Evolutionary conservation across 2,888 invertebrate species (phyloP).

Genomic region (Sepiola atlantica): DNA sequence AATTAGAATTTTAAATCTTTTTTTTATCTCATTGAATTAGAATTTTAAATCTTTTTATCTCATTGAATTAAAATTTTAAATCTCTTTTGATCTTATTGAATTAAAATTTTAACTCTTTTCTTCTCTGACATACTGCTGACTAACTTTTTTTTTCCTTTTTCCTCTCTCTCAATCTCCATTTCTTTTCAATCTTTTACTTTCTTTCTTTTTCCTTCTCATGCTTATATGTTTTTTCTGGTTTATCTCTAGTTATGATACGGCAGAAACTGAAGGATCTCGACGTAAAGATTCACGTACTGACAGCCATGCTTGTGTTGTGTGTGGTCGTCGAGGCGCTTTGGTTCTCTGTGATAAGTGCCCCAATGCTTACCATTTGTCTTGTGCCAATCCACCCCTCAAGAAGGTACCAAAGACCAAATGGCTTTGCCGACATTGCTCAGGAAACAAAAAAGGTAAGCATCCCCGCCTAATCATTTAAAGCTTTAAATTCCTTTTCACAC

Average conservation of each 20-base stretch:
- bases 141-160: not conserved
- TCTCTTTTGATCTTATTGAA: too few species aligned
- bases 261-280: not conserved
- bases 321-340: constrained; percentile 63
- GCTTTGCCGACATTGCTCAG: constrained; percentile 67
- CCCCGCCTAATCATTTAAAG: too few species aligned
- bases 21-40: too few species aligned
- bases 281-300: constrained; percentile 51
- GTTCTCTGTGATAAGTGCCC: constrained; percentile 69
- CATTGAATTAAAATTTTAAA: too few species aligned
- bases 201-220: not conserved
- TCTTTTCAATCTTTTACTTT: not conserved
- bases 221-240: not conserved
- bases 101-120: too few species aligned
- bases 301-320: constrained; percentile 60
- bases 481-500: too few species aligned
- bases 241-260: not conserved
- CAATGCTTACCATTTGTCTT: constrained; percentile 64
- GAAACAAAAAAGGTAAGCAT: constrained; percentile 59
- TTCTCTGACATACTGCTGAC: too few species aligned
- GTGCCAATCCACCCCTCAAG: constrained; percentile 66
- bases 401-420: constrained; percentile 68
- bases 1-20: too few species aligned
- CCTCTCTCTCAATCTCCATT: not conserved
- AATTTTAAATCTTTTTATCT: too few species aligned